Evolutionary conservation across 1,140 invertebrate genomes (phyloP).

Genomic region (Tyrophagus putrescentiae): DNA sequence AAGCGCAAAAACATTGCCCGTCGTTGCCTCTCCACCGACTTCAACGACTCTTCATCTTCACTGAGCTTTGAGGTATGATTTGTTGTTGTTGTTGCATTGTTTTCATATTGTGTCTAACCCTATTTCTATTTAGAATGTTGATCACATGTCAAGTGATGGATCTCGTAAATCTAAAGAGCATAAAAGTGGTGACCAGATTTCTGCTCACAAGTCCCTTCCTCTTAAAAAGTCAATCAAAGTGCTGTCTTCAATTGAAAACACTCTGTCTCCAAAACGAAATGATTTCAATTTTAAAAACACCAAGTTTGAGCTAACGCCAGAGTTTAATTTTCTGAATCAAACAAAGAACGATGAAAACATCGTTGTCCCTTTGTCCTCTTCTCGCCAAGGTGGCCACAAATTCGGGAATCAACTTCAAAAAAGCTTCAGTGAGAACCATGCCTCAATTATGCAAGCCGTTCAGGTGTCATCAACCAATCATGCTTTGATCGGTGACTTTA

Average conservation of each 20-base stretch:
- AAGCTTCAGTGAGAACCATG: conserved; percentile 16
- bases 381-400: too few species aligned
- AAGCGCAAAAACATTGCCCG: conserved; percentile 14
- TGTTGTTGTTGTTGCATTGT: too few species aligned
- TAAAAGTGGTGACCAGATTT: background rate
- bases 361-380: too few species aligned
- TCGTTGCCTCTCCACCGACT: conserved; percentile 19
- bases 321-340: conserved; percentile 7
- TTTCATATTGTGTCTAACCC: too few species aligned
- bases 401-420: background rate
- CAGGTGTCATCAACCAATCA: conserved; percentile 36
- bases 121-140: background rate
- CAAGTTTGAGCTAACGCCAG: conserved; percentile 1
- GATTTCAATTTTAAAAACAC: background rate
- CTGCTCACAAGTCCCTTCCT: background rate
- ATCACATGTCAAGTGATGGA: background rate
- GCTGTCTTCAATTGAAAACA: conserved; percentile 11
- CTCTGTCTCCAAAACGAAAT: background rate
- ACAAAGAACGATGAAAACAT: too few species aligned
- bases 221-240: background rate
- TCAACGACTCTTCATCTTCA: too few species aligned
- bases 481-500: conserved; percentile 68
- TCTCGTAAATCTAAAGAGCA: background rate
- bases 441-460: conserved; percentile 24
- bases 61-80: too few species aligned